Conservation (phyloP, 1,140 invertebrate species). For the Drosophila novamexicana region DNA sequence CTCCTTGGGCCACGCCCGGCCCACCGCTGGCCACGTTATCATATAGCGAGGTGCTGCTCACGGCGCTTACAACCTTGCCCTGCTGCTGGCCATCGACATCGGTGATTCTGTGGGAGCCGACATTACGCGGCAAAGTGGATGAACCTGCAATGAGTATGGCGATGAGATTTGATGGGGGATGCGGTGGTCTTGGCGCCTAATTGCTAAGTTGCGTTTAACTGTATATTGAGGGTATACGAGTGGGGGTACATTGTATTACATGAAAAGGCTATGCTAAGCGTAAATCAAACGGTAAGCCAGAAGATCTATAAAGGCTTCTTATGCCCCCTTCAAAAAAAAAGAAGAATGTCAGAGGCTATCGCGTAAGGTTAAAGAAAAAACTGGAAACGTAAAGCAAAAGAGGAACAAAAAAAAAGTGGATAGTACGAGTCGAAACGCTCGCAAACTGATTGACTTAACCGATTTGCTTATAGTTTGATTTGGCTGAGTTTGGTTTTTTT, state of each 20-base stretch:
- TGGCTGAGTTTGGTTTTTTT: constrained; percentile 22
- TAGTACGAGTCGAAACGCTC: background rate
- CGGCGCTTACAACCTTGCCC: constrained; percentile 90
- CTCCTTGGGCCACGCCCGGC: constrained; percentile 50
- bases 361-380: constrained; percentile 6
- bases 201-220: constrained; percentile 27
- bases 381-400: constrained; percentile 9
- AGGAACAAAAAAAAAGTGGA: background rate
- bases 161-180: constrained; percentile 82
- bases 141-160: constrained; percentile 87
- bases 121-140: constrained; percentile 92
- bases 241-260: constrained; percentile 13
- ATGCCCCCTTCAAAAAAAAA: background rate
- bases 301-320: background rate
- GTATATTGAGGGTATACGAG: constrained; percentile 20
- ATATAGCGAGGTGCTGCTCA: constrained; percentile 94
- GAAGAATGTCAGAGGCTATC: background rate
- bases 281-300: constrained; percentile 11
- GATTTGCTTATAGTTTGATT: constrained; percentile 20
- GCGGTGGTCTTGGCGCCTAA: constrained; percentile 68
- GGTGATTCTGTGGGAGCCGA: constrained; percentile 88
- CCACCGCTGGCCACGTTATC: constrained; percentile 90
- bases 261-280: constrained; percentile 7
- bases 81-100: constrained; percentile 85
- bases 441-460: constrained; percentile 9